Evolutionary conservation across 2,888 invertebrate species (phyloP).

Genomic region (Salticus scenicus): DNA sequence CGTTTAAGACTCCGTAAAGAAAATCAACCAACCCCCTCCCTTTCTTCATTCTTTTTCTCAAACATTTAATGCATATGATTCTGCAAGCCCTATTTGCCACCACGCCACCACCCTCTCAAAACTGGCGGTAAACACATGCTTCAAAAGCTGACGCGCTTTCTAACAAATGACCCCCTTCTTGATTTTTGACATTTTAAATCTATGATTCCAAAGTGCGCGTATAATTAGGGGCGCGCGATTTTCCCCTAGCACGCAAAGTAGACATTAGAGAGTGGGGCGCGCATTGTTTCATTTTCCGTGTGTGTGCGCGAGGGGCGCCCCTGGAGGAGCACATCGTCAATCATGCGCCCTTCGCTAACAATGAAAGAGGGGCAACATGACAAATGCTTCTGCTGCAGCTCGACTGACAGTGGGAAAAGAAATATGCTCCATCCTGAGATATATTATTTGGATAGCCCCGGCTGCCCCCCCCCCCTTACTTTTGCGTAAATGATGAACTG

Average conservation of each 20-base stretch:
- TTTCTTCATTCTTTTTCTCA: conserved; percentile 28
- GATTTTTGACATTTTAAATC: conserved; percentile 71
- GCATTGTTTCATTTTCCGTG: conserved; percentile 60
- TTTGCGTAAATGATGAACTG: conserved; percentile 65
- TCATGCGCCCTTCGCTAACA: conserved; percentile 65
- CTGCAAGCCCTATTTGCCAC: conserved; percentile 10
- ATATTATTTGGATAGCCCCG: conserved; percentile 52
- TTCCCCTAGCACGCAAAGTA: conserved; percentile 60
- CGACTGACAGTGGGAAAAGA: conserved; percentile 63
- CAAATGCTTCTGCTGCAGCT: conserved; percentile 62
- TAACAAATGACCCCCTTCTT: conserved; percentile 69
- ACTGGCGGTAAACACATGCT: conserved; percentile 64
- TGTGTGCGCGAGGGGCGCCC: conserved; percentile 31
- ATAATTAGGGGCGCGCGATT: conserved; percentile 65
- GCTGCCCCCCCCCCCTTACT: background rate
- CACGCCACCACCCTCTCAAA: conserved; percentile 5
- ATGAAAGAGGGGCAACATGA: conserved; percentile 59
- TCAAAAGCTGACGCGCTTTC: conserved; percentile 68
- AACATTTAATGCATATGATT: conserved; percentile 46
- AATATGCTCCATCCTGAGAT: conserved; percentile 64
- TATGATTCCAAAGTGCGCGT: conserved; percentile 69
- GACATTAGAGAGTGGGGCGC: conserved; percentile 59
- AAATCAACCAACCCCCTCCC: background rate
- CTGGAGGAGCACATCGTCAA: conserved; percentile 56
- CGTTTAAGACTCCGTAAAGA: conserved; percentile 9